phyloP scores from a whole-genome alignment of 2,888 invertebrate genomes.

The Pasiphila rectangulata region DNA sequence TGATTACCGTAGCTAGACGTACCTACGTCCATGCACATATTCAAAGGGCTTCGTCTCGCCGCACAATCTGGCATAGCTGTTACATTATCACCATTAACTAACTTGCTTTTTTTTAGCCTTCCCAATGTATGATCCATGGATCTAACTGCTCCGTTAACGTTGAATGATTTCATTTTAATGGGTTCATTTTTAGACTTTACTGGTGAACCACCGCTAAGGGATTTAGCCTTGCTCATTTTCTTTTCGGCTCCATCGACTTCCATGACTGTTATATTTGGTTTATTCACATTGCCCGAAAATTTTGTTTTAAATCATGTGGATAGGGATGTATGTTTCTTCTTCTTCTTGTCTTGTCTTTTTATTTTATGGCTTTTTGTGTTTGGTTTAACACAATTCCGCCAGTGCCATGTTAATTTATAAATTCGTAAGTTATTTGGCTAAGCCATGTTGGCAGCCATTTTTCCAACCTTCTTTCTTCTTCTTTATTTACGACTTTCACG shows the following conservation, averaged over 20 bases:
- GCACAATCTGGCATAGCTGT: constrained; percentile 30
- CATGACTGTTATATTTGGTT: constrained; percentile 48
- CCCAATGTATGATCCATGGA: constrained; percentile 58
- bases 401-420: too few relatives aligned
- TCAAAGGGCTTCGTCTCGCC: constrained; percentile 34
- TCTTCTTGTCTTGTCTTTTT: too few relatives aligned
- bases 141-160: constrained; percentile 56
- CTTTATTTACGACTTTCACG: too few relatives aligned
- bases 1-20: constrained; percentile 39
- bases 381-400: too few relatives aligned
- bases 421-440: too few relatives aligned
- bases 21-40: constrained; percentile 52
- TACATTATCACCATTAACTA: constrained; percentile 47
- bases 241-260: constrained; percentile 52
- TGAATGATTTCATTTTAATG: constrained; percentile 57
- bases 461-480: too few relatives aligned
- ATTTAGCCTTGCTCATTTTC: constrained; percentile 54
- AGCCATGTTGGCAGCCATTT: too few relatives aligned
- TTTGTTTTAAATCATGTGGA: constrained; percentile 23
- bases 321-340: too few relatives aligned
- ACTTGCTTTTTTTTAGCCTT: constrained; percentile 60
- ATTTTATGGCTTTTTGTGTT: too few relatives aligned
- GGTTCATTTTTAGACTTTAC: constrained; percentile 45
- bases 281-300: constrained; percentile 27
- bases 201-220: constrained; percentile 40